Conservation (phyloP, 2,797 vertebrate genomes). For the Sebastes vulpes region DNA sequence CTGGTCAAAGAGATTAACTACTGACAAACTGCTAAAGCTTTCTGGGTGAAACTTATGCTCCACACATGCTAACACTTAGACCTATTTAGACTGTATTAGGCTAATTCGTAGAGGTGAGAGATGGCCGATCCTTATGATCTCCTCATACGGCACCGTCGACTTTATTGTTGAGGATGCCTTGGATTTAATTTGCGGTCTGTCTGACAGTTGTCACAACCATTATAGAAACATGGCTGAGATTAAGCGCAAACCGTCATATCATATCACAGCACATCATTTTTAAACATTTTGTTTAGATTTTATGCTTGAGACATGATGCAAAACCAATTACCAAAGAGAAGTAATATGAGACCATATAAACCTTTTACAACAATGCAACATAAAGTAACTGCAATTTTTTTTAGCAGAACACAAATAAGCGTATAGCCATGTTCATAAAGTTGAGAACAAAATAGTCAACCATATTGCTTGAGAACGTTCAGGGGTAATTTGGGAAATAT, state of each 20-base stretch:
- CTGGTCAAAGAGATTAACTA: not conserved
- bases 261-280: not conserved
- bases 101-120: not conserved
- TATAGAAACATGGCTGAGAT: not conserved
- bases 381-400: constrained; percentile 70
- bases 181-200: not conserved
- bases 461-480: constrained; percentile 92
- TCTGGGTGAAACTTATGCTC: not conserved
- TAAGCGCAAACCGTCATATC: not conserved
- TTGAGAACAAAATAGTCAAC: constrained; percentile 87
- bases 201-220: not conserved
- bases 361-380: constrained; percentile 9
- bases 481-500: constrained; percentile 79
- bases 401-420: constrained; percentile 84
- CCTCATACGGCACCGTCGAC: not conserved
- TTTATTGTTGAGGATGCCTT: not conserved
- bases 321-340: constrained; percentile 7
- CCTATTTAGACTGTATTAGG: not conserved
- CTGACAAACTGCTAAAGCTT: not conserved
- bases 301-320: not conserved
- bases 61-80: not conserved
- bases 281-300: not conserved
- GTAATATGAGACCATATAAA: constrained; percentile 11
- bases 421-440: constrained; percentile 85
- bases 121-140: not conserved